These are phyloP conservation scores for Helicoverpa assulta DNA, from an alignment of 2,888 invertebrate species.

Conservation along the genomic window DNA sequence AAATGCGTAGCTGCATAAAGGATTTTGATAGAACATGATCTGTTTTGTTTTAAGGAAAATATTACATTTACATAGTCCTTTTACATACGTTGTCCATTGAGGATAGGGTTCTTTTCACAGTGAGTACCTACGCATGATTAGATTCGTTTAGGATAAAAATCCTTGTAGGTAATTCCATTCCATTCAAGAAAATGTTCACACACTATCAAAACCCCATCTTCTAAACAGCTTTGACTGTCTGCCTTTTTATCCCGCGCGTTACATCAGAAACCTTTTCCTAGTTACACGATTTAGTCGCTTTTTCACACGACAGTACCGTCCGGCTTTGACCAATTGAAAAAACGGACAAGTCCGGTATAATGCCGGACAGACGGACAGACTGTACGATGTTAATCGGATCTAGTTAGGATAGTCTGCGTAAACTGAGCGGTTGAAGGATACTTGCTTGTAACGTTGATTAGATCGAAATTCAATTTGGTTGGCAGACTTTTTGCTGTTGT, in stretches of 20 bases:
- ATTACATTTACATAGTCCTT: no score
- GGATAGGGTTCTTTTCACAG: no score
- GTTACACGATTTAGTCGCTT: constrained; percentile 65
- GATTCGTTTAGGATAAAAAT: no score
- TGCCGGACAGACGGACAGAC: constrained; percentile 54
- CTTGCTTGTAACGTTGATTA: constrained; percentile 54
- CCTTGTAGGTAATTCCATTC: no score
- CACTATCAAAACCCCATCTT: constrained; percentile 1
- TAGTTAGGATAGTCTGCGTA: constrained; percentile 60
- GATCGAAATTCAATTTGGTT: constrained; percentile 43
- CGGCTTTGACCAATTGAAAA: constrained; percentile 69
- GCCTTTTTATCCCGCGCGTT: constrained; percentile 40
- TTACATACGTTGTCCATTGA: no score
- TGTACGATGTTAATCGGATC: constrained; percentile 70
- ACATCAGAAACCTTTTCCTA: constrained; percentile 66
- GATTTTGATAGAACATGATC: no score
- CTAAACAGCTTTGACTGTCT: constrained; percentile 27
- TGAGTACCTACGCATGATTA: no score
- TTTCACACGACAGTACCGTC: constrained; percentile 56
- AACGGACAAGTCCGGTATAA: constrained; percentile 64
- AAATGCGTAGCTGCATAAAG: neutral
- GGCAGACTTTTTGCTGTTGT: constrained; percentile 13
- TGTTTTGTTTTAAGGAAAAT: no score
- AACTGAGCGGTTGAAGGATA: constrained; percentile 52
- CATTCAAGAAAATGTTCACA: neutral